phyloP scores from a whole-genome alignment of 2,113 vertebrate species.

The Chlorodrepanis virens region DNA sequence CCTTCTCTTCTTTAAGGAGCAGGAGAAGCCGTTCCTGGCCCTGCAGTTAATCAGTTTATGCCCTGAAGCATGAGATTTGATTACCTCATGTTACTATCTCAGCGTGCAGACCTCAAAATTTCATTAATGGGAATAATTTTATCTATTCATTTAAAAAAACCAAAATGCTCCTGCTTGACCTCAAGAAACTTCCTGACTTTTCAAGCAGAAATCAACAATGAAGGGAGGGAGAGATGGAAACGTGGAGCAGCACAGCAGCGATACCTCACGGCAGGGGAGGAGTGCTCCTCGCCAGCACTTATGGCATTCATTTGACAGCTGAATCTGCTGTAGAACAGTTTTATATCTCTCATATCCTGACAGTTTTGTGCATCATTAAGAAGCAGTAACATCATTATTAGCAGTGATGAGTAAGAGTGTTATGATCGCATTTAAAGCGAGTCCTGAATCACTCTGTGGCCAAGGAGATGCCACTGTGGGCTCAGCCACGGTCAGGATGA shows the following conservation, averaged over 20 bases:
- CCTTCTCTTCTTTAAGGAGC: neutral
- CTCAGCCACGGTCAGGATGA: fast-evolving
- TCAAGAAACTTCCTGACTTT: slow-evolving; percentile 7
- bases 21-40: neutral
- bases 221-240: neutral
- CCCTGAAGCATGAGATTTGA: slow-evolving; percentile 74
- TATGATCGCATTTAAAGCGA: neutral
- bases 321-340: neutral
- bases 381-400: neutral
- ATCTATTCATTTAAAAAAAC: neutral
- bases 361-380: slow-evolving; percentile 30
- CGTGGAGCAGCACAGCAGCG: neutral
- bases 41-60: slow-evolving; percentile 45
- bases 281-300: neutral
- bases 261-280: neutral
- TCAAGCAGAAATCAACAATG: slow-evolving; percentile 29
- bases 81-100: slow-evolving; percentile 50
- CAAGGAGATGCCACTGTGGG: neutral
- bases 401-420: neutral
- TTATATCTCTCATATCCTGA: neutral
- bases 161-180: slow-evolving; percentile 1
- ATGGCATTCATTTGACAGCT: neutral
- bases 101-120: neutral
- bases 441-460: neutral
- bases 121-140: slow-evolving; percentile 51